These are phyloP conservation scores for Abscondita cerata DNA, from an alignment of 2,888 invertebrate genomes.

Conservation along the genomic window DNA sequence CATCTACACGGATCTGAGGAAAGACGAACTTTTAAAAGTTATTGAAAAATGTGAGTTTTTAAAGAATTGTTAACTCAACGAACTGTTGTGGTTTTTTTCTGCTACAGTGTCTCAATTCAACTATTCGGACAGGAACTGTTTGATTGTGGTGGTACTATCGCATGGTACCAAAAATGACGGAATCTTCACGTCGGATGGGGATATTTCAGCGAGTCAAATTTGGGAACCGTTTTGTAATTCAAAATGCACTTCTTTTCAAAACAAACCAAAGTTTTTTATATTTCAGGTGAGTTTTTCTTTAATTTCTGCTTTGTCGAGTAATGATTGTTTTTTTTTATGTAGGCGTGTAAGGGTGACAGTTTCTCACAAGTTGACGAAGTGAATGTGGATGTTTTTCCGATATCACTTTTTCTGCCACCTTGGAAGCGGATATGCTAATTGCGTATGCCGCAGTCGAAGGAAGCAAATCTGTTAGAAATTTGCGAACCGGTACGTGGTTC, in stretches of 20 bases:
- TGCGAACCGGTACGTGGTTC: constrained; percentile 51
- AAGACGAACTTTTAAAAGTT: constrained; percentile 39
- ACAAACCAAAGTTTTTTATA: constrained; percentile 4
- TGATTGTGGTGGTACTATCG: not conserved
- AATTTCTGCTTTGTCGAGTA: not conserved
- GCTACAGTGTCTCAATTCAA: not conserved
- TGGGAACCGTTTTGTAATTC: not conserved
- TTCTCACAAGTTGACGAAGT: not conserved
- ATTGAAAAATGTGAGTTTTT: constrained; percentile 39
- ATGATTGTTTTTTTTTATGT: not conserved
- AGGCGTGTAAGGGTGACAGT: not conserved
- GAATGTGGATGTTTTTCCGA: not conserved
- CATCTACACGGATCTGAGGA: constrained; percentile 44
- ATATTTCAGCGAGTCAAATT: not conserved
- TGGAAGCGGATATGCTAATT: constrained; percentile 13
- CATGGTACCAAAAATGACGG: not conserved
- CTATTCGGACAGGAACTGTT: not conserved
- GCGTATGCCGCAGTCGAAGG: constrained; percentile 11
- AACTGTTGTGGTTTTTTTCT: no score
- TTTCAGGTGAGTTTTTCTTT: not conserved
- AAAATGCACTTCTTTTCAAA: not conserved
- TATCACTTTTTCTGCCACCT: not conserved
- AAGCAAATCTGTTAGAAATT: constrained; percentile 15
- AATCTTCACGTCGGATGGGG: not conserved
- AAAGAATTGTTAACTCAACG: no score